Evolutionary conservation across 1,140 invertebrate species (phyloP), one percentile per base, ranked within the genome.

Genomic region (Orussus abietinus): DNA sequence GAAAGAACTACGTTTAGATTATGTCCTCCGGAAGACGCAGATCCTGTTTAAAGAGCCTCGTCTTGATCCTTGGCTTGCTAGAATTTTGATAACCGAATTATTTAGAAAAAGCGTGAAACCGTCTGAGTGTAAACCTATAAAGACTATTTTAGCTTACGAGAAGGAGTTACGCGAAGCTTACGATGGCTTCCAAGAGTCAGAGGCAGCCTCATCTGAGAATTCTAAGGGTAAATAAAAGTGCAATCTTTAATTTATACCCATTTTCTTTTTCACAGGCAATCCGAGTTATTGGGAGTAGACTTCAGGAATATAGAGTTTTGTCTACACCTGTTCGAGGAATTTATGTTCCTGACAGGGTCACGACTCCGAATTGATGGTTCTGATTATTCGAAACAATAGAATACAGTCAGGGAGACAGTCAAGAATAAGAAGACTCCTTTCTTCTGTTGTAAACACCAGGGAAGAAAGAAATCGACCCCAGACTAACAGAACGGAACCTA

Each of bases 1-100:
- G 67, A 78, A 85, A 72, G 72, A 74, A 9, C 62, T 67, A 19
- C 66, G 82, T 32, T 71, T 92, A 42, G 74, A 84, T 37, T 67
- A 77, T 37, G 67, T 92, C 26, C 71, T 91, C 25, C 67, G 77
- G 47, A 69, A 76, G 45, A 79, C 76, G 37, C 60, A 77, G 58
- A 67, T 88, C 41, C 68, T 90, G 21, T 66, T 77, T 42, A 82
- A 84, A 42, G 83, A 88, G 60, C 65, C 79, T 13, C 74, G 78
- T 33, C 74, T 90, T 46, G 79, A 90, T 59, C 74, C 77, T 2
- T 81, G 80, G 72, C 64, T 93, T 33, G 82, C 85, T 1, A 80
- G 77, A 68, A 75, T 92, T 53, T 71, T 92, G 4, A 81, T 91
- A 44, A 83, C 86, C 26, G 90, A 93, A 66, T 69, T 91, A 15